Percentiles rank a stretch among this genome's conserved stretches.
phyloP scores from a whole-genome alignment of 1,140 invertebrate genomes.

The fruit fly (Drosophila melanogaster) region DNA sequence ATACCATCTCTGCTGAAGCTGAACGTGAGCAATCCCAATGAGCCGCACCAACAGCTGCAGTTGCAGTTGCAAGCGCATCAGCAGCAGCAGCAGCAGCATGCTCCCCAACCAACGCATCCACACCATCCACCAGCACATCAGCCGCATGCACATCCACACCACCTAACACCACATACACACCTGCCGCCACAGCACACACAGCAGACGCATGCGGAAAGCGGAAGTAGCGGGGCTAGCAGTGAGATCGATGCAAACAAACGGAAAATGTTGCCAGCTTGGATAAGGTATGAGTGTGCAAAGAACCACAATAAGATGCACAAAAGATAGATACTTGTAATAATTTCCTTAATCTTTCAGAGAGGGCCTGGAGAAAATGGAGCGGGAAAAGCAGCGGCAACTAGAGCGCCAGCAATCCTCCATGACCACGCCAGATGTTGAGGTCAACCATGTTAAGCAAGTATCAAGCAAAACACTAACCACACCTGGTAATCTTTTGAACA shows the following conservation, averaged over 20 bases:
- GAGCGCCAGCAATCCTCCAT: conserved; percentile 89
- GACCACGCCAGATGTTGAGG: conserved; percentile 10
- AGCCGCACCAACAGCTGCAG: conserved; percentile 41
- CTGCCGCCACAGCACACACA: conserved; percentile 11
- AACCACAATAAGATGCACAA: too few relatives aligned
- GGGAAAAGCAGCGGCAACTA: conserved; percentile 95
- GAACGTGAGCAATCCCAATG: conserved; percentile 80
- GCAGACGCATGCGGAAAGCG: conserved; percentile 13
- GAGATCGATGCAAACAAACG: conserved; percentile 93
- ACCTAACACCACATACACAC: conserved; percentile 2
- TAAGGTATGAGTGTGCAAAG: conserved; percentile 85
- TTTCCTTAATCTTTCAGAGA: conserved; percentile 43
- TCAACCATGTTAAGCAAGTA: conserved; percentile 73
- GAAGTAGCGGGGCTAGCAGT: conserved; percentile 9
- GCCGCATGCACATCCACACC: conserved; percentile 15
- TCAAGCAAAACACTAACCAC: conserved; percentile 79
- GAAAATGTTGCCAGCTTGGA: conserved; percentile 97
- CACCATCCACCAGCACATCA: conserved; percentile 32
- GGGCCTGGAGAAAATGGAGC: conserved; percentile 98
- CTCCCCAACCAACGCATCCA: conserved; percentile 13
- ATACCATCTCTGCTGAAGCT: conserved; percentile 78
- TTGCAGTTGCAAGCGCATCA: conserved; percentile 27
- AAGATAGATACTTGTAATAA: too few relatives aligned
- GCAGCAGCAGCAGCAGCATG: conserved; percentile 2
- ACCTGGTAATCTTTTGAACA: conserved; percentile 78